phyloP scores from a whole-genome alignment of 1,140 invertebrate species.

The Sycophaga agraensis region DNA sequence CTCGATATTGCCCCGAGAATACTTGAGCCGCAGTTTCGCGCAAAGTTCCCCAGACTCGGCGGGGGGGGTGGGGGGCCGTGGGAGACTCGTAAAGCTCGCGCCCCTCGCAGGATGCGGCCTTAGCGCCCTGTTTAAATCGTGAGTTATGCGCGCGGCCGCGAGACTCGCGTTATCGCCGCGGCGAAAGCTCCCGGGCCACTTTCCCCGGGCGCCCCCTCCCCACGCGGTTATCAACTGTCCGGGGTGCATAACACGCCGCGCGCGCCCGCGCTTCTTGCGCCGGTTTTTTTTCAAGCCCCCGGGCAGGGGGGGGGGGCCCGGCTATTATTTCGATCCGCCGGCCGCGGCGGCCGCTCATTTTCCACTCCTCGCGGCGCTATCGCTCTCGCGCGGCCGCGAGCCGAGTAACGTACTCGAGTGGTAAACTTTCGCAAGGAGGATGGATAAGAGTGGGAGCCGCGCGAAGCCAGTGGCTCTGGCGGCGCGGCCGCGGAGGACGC shows the following conservation, averaged over 20 bases:
- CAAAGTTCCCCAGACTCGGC: slow-evolving; percentile 30
- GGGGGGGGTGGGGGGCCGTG: slow-evolving; percentile 6
- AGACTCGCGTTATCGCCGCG: slow-evolving; percentile 20
- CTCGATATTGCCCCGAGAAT: slow-evolving; percentile 33
- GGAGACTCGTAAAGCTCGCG: slow-evolving; percentile 33
- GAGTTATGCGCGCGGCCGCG: slow-evolving; percentile 33
- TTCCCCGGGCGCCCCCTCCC: not conserved
- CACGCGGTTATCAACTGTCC: not conserved
- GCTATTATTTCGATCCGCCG: slow-evolving; percentile 15
- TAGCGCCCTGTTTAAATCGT: slow-evolving; percentile 39
- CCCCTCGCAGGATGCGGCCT: slow-evolving; percentile 15
- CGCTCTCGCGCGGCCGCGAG: not conserved
- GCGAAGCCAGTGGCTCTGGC: no score
- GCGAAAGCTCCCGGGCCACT: not conserved
- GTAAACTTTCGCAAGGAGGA: slow-evolving; percentile 29
- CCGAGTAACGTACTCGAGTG: slow-evolving; percentile 10
- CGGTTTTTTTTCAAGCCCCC: no score
- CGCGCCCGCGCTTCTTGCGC: not conserved
- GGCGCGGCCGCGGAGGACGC: not conserved
- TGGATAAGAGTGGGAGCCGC: slow-evolving; percentile 16
- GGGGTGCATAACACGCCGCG: no score
- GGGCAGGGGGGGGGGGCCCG: no score
- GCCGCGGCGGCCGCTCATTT: not conserved
- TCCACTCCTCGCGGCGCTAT: no score
- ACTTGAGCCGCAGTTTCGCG: slow-evolving; percentile 28